Base-by-base conservation (phyloP, 2,797 vertebrate genomes). In the Cygnus olor region DNA sequence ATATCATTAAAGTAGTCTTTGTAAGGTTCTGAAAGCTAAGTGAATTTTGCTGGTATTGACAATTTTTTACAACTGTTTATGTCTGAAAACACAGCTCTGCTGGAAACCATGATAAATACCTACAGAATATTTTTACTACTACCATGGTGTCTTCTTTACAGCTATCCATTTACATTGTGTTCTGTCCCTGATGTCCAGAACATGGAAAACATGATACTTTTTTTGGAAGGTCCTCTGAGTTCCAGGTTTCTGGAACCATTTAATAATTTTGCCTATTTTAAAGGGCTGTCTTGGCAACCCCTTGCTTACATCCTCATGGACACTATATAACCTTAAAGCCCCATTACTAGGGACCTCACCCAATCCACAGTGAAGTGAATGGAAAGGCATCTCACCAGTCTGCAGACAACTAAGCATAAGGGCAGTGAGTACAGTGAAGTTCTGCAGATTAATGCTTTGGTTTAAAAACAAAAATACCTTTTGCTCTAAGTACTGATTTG, bases 391-490 rank as follows among this genome's bases (percentile, higher is more conserved):
- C 74, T 49, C 80, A 80, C 64, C 44, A 2, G 2, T 88, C 82
- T 91, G 63, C 66, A 88, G 81, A 72, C 58, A 88, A 61, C 88
- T 65, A 85, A 76, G 69, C 4, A 7, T 71, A 49, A 79, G 80
- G 80, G 68, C 69, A 87, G 8, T 24, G 83, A 89, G 69, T 38
- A 4, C 42, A 64, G 36, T 2, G 3, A 21, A 89, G 81, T 82
- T 71, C 86, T 95, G 79, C 89, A 83, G 81, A 89, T 91, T 42
- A 85, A 91, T 71, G 87, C 88, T 79, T 66, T 61, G 53, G 24
- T 76, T 94, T 95, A 93, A 78, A 89, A 88, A 83, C 65, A 83
- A 47, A 91, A 91, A 80, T 90, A 82, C 44, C 45, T 94, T 90
- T 90, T 94, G 83, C 85, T 95, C 11, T 40, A 73, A 92, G 63